These are phyloP conservation scores for Cerceris ruficornis DNA, from an alignment of 2,888 invertebrate species.

Conservation along the genomic window DNA sequence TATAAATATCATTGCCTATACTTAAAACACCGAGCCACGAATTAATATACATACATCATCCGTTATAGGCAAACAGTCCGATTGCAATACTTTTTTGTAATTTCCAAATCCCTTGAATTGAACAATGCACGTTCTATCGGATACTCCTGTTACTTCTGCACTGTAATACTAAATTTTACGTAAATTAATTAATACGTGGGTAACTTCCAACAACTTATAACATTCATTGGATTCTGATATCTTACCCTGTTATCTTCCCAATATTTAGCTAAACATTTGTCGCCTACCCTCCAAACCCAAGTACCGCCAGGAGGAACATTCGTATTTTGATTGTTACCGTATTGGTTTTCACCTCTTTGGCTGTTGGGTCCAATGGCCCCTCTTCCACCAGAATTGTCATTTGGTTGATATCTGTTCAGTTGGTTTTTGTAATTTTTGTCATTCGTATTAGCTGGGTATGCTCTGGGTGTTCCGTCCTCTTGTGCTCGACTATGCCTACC, in stretches of 20 bases:
- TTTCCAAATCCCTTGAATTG: conserved; percentile 94
- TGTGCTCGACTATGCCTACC: conserved; percentile 69
- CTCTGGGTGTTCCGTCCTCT: conserved; percentile 65
- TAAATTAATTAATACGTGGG: conserved; percentile 4
- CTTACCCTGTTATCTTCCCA: conserved; percentile 95
- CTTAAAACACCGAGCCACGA: neutral
- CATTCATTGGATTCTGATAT: conserved; percentile 20
- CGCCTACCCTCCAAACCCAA: conserved; percentile 89
- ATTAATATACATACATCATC: conserved; percentile 66
- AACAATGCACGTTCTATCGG: conserved; percentile 92
- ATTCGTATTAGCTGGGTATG: conserved; percentile 52
- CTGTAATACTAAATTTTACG: conserved; percentile 87
- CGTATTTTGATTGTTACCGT: conserved; percentile 64
- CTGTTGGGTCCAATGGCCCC: conserved; percentile 49
- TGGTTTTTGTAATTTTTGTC: conserved; percentile 73
- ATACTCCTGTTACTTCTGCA: conserved; percentile 91
- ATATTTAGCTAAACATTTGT: conserved; percentile 94
- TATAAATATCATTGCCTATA: conserved; percentile 5
- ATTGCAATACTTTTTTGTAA: conserved; percentile 92
- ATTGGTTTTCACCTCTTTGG: conserved; percentile 68
- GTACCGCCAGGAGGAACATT: conserved; percentile 66
- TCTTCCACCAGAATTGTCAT: conserved; percentile 56
- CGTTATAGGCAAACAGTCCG: conserved; percentile 89
- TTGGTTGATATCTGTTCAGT: conserved; percentile 65
- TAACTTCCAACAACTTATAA: neutral